Evolutionary conservation across 2,113 vertebrate genomes (phyloP), one percentile per base, ranked within the genome.

Genomic region (Grammomys dolichurus): DNA sequence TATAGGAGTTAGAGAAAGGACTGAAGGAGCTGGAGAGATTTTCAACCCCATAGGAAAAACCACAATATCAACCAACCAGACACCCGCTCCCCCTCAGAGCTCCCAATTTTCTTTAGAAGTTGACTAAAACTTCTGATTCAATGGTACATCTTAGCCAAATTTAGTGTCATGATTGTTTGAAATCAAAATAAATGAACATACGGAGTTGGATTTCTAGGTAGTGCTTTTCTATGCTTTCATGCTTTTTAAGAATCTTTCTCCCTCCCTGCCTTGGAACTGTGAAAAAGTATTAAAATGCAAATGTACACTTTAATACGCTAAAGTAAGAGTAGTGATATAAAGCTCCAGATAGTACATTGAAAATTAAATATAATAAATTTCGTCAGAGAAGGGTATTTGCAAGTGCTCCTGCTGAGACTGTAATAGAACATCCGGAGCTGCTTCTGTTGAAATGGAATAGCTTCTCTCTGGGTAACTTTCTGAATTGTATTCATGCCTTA

Each of bases 361-460:
- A 5, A 20, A 46, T 78, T 75, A 69, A 87, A 70, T 51, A 26
- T 73, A 75, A 46, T 31, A 67, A 73, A 17, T 22, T 54, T 22
- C 36, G 54, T 77, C 11, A 11, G 28, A 56, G 36, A 54, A 65
- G 48, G 7, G 22, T 16, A 33, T 58, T 12, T 69, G 17, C 33
- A 26, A 40, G 28, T 6, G 10, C 26, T 60, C n/a, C 7, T 31
- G 14, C 28, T 14, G 2, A 73, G 51, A 46, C 1, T 14, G 36
- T 17, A 48, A 26, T 28, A 33, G 7, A 67, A 80, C 0, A 24
- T 28, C 1, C 9, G 54, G 40, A 19, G 1, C 16, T 7, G 0
- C 43, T 58, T 8, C 31, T 20, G 0, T 75, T 85, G 48, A 51
- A 1, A 33, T 46, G 31, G 31, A 24, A 24, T 33, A 24, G 51